Conservation (phyloP, 2,797 vertebrate genomes). For the Austrolebias charrua region DNA sequence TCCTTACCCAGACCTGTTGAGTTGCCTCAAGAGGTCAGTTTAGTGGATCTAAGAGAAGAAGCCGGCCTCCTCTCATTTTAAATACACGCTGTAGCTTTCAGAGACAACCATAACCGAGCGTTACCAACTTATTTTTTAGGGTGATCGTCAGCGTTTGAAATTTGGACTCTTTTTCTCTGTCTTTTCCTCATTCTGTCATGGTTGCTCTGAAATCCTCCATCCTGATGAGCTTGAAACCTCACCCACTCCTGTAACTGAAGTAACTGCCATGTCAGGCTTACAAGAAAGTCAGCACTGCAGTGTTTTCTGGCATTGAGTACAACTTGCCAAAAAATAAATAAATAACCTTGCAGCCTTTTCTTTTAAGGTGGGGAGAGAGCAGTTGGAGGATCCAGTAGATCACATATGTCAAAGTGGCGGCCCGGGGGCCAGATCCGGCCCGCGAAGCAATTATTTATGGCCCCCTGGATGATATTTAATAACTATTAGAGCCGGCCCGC, state of each 20-base stretch:
- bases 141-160: slow-evolving; percentile 11
- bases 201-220: slow-evolving; percentile 61
- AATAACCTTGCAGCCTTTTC: slow-evolving; percentile 37
- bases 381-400: background rate
- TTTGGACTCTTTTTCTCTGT: background rate
- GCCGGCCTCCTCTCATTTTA: slow-evolving; percentile 26
- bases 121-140: background rate
- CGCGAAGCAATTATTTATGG: no score
- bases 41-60: slow-evolving; percentile 56
- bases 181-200: slow-evolving; percentile 35
- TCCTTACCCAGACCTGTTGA: slow-evolving; percentile 75
- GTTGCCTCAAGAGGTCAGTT: slow-evolving; percentile 59
- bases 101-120: background rate
- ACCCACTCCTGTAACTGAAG: slow-evolving; percentile 74
- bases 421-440: no score
- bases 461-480: no score
- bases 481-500: no score
- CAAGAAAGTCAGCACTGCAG: slow-evolving; percentile 68
- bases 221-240: slow-evolving; percentile 71
- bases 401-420: no score
- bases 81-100: slow-evolving; percentile 18
- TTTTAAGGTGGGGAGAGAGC: background rate
- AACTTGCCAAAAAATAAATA: slow-evolving; percentile 51
- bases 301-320: slow-evolving; percentile 67
- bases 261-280: slow-evolving; percentile 75